These are phyloP conservation scores for Meriones psammophilus DNA, from an alignment of 2,797 vertebrate species.

Conservation along the genomic window DNA sequence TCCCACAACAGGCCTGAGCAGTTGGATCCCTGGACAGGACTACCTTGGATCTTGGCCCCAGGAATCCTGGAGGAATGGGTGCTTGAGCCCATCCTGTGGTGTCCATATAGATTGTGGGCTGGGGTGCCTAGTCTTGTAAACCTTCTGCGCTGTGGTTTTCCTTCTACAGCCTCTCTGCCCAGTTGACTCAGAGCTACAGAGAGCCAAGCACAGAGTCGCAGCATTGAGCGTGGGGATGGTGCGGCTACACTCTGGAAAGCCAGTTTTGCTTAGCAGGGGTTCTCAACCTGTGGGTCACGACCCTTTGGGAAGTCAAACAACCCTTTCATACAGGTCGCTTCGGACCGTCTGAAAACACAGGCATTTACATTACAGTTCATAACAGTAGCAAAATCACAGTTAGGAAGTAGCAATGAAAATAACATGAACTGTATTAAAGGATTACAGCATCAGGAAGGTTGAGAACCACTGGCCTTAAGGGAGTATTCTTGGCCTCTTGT, in stretches of 20 bases:
- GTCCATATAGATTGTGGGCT: neutral
- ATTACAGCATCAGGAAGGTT: neutral
- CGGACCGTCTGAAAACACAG: neutral
- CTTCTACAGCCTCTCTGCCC: too few species aligned
- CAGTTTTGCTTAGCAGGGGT: neutral
- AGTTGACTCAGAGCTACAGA: neutral
- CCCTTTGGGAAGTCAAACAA: neutral
- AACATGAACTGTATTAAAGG: neutral
- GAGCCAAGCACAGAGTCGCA: neutral
- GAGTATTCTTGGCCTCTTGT: neutral
- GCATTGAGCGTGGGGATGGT: too few species aligned
- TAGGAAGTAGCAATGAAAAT: neutral
- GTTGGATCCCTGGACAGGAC: neutral
- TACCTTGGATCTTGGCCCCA: neutral
- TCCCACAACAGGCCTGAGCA: neutral
- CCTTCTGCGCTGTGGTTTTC: neutral
- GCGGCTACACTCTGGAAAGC: neutral
- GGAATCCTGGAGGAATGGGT: neutral
- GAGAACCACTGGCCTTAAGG: neutral
- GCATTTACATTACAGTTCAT: neutral
- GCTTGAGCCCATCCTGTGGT: neutral
- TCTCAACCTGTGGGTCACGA: neutral
- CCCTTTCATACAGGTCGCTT: neutral
- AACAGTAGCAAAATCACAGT: neutral
- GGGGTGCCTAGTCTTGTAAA: neutral